Evolutionary conservation across 1,140 invertebrate species (phyloP), one percentile per base, ranked within the genome.

Genomic region (Catajapyx aquilonaris): DNA sequence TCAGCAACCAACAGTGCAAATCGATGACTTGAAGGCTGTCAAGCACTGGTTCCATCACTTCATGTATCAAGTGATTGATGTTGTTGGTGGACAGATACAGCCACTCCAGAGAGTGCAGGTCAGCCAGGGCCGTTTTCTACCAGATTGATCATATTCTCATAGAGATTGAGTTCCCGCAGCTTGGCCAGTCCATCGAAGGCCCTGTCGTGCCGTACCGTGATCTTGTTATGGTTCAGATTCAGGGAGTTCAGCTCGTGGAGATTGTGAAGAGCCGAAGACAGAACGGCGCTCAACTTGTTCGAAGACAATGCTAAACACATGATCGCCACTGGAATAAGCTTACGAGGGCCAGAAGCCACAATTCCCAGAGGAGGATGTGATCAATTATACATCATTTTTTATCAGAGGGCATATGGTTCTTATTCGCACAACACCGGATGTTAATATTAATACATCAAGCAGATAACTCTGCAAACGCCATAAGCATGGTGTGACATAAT

Each of bases 171-270:
- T 39, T 85, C 79, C 53, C 84, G 78, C 33, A 86, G 61, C 4
- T 81, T 81, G 42, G 81, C 76, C 43, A 87, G 64, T 2, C 81
- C 81, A 45, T 78, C 67, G 47, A 91, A 87, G 15, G 81, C 81
- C 36, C 68, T 69, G 25, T 68, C 65, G 46, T 80, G 78, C 15
- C 90, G 64, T 32, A 67, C 68, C 11, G 59, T 68, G 46, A 84
- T 76, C 48, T 78, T 81, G 52, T 91, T 91, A 54, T 85, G 78
- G 54, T 86, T 86, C 56, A 91, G 68, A 53, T 86, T 87, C 11
- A 91, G 61, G 44, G 86, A 84, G 25, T 85, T 66, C 37, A 88
- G 64, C 48, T 77, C 72, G 51, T 79, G 74, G 22, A 88, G 69
- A 49, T 73, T 73, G 46, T 70, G 71, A 39, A 87, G 65, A 1